These are phyloP conservation scores for Notothenia rossii DNA, from an alignment of 2,113 vertebrate species.

Conservation along the genomic window DNA sequence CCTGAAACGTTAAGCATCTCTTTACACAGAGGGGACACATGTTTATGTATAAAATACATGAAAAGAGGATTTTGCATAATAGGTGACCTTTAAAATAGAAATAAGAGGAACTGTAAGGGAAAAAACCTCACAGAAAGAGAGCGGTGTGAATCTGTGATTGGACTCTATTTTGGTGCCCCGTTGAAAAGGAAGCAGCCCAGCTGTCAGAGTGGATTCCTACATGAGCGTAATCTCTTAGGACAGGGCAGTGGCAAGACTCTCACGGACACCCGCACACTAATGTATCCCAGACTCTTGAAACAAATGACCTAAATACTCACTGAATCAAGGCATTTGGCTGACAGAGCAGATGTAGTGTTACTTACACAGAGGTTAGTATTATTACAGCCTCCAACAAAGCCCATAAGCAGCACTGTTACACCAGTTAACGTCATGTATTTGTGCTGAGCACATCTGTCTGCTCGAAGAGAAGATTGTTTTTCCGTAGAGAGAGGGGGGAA, in stretches of 20 bases:
- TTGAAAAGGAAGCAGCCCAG: slow-evolving; percentile 53
- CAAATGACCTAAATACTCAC: slow-evolving; percentile 76
- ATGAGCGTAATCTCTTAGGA: slow-evolving; percentile 70
- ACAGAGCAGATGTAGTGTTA: slow-evolving; percentile 57
- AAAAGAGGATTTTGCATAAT: no score
- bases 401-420: slow-evolving; percentile 34
- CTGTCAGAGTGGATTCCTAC: slow-evolving; percentile 62
- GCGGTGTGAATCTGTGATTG: slow-evolving; percentile 10
- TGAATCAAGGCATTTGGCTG: slow-evolving; percentile 63
- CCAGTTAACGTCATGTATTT: slow-evolving; percentile 26
- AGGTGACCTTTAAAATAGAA: background rate
- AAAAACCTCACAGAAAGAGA: background rate
- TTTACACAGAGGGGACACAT: no score
- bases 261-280: slow-evolving; percentile 73
- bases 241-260: slow-evolving; percentile 64
- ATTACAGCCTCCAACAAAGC: slow-evolving; percentile 33
- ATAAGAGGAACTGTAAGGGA: background rate
- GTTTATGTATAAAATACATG: no score
- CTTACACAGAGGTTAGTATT: slow-evolving; percentile 55
- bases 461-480: slow-evolving; percentile 15
- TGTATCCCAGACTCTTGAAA: slow-evolving; percentile 71
- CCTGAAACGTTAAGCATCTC: no score
- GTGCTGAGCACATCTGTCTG: slow-evolving; percentile 25
- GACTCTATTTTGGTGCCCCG: slow-evolving; percentile 47
- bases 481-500: background rate